phyloP scores from a whole-genome alignment of 2,888 invertebrate species.

The Junonia oenone region DNA sequence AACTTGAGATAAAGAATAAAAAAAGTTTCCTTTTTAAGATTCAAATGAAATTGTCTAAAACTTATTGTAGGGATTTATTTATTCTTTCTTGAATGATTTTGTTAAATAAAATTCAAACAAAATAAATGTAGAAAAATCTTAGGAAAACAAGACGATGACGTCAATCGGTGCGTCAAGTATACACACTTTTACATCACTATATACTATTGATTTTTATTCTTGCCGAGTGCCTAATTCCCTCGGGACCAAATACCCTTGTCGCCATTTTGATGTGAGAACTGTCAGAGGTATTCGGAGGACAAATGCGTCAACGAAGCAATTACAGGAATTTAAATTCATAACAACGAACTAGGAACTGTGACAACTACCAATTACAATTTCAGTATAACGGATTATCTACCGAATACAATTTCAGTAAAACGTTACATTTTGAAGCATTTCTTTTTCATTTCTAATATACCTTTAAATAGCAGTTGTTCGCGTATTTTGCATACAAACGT shows the following conservation, averaged over 20 bases:
- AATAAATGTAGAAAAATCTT: neutral
- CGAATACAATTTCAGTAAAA: neutral
- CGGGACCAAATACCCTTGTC: neutral
- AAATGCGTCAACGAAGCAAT: conserved; percentile 3
- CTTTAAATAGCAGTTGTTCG: too few relatives aligned
- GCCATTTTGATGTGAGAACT: conserved; percentile 2
- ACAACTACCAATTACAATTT: neutral
- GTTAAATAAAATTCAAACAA: neutral
- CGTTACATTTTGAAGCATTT: neutral
- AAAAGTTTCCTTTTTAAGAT: neutral
- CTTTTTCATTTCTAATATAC: too few relatives aligned
- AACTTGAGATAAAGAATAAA: conserved; percentile 2
- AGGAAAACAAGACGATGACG: too few relatives aligned
- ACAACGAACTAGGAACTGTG: neutral
- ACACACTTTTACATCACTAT: too few relatives aligned
- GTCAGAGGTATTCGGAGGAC: conserved; percentile 6
- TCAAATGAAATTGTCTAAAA: neutral
- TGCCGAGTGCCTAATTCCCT: neutral
- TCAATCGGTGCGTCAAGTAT: too few relatives aligned
- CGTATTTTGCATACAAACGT: too few relatives aligned
- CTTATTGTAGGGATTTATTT: neutral
- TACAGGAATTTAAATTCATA: conserved; percentile 3
- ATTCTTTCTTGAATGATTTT: neutral
- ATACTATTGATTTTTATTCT: conserved; percentile 2
- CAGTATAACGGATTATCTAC: neutral